Evolutionary conservation across 2,113 vertebrate genomes (phyloP).

Genomic region (Mormyrus iriodes): DNA sequence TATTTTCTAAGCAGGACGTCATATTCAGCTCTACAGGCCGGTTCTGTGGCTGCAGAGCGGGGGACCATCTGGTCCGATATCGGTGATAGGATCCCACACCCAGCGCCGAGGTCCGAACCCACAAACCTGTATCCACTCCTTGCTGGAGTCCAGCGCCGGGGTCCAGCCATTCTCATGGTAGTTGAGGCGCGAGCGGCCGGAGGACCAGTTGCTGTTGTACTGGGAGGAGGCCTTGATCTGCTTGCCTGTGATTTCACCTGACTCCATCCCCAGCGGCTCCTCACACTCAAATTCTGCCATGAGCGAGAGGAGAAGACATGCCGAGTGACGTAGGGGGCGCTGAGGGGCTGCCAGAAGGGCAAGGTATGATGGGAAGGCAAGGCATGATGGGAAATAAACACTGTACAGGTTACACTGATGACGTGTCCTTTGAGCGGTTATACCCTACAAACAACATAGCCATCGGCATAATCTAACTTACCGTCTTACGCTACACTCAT

Average conservation of each 20-base stretch:
- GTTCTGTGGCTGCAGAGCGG: neutral
- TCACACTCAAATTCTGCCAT: slow-evolving; percentile 71
- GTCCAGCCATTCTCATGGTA: slow-evolving; percentile 94
- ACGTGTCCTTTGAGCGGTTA: neutral
- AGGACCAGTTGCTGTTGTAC: slow-evolving; percentile 88
- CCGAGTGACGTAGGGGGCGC: neutral
- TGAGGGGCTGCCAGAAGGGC: neutral
- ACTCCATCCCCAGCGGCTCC: slow-evolving; percentile 90
- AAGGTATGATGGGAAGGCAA: neutral
- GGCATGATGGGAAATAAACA: neutral
- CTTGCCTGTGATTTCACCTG: slow-evolving; percentile 78
- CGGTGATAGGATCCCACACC: neutral
- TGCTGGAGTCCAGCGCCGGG: slow-evolving; percentile 76
- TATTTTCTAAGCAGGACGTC: neutral
- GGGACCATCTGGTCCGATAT: neutral
- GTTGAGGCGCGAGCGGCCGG: slow-evolving; percentile 85
- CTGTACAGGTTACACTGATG: neutral
- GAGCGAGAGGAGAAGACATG: neutral
- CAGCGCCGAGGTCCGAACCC: neutral
- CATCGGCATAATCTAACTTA: neutral
- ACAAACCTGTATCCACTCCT: slow-evolving; percentile 92
- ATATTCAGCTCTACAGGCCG: neutral
- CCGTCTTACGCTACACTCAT: neutral
- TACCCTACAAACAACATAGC: neutral
- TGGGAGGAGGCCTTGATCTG: slow-evolving; percentile 88